Base-by-base conservation (phyloP, 2,888 invertebrate species). In the Sepiola atlantica region DNA sequence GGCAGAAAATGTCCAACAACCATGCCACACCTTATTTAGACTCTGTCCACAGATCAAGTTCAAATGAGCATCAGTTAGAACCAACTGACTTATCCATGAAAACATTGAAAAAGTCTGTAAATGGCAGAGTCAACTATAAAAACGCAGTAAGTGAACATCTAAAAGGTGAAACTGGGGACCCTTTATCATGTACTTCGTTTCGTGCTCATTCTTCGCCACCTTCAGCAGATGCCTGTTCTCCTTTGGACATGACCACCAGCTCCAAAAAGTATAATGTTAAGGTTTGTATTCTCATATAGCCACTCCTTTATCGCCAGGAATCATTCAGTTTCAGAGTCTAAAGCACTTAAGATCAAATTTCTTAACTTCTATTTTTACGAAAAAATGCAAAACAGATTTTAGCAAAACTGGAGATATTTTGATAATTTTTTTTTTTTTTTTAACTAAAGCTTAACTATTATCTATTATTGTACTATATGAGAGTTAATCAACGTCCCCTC, bases 191-290 rank as follows among this genome's bases (percentile, higher is more conserved):
- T 55, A 24, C 55, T 45, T 45, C 92, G 54, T 92, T 92, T 92
- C 54, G 55, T 55, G 28, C 92, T 45, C 77, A 77, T 77, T 92
- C 92, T 45, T 92, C 92, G 12, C 54, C 92, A 20, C 92, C 92
- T 12, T 12, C 55, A 55, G 77, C 77, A 77, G 92, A 92, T 92
- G 45, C 54, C 54, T 55, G 55, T 16, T 55, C 92, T 16, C 92
- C 92, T 92, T 55, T 92, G 45, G 92, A 92, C 32, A 92, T 92
- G 92, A 92, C 92, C n/a, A 92, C 92, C 45, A 92, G 92, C 92
- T 92, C 92, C 45, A 92, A 92, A 55, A 92, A 92, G 32, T 92
- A 92, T 45, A 92, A 92, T 35, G 1, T n/a, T 18, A 92, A 92
- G 92, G 92, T 92, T 92, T 55, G 92, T 45, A 45, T 92, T n/a